Conservation (phyloP, 2,888 invertebrate genomes). For the Thymelicus lineola region DNA sequence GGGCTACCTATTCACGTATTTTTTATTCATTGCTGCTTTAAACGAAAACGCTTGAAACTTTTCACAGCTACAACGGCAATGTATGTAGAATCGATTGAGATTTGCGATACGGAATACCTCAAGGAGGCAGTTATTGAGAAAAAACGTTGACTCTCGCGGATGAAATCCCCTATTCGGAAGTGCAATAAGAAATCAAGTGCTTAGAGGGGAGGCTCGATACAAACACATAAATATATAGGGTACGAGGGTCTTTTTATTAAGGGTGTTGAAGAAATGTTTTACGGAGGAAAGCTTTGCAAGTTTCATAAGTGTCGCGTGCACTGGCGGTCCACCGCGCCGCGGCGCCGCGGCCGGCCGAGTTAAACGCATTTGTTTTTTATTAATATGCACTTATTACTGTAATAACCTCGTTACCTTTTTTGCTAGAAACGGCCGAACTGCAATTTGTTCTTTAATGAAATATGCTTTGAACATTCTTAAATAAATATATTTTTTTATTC, state of each 20-base stretch:
- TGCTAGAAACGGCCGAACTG: background rate
- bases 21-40: conserved; percentile 54
- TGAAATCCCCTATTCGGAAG: conserved; percentile 63
- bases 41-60: background rate
- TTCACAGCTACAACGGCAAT: conserved; percentile 11
- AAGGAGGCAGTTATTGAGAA: conserved; percentile 57
- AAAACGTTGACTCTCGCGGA: conserved; percentile 74
- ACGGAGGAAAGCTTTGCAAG: conserved; percentile 9
- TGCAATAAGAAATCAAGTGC: conserved; percentile 69
- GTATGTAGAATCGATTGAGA: conserved; percentile 25
- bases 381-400: background rate
- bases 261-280: conserved; percentile 25
- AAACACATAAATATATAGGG: conserved; percentile 37
- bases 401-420: conserved; percentile 1
- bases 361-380: conserved; percentile 8
- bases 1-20: conserved; percentile 44
- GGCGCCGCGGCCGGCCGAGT: conserved; percentile 4
- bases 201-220: conserved; percentile 40
- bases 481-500: background rate
- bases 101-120: background rate
- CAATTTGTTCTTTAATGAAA: conserved; percentile 4
- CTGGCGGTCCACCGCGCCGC: background rate
- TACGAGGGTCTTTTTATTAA: conserved; percentile 20
- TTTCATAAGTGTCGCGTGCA: conserved; percentile 25
- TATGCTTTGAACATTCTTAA: background rate